Evolutionary conservation across 2,888 invertebrate species (phyloP).

Genomic region (Bombylius discolor): DNA sequence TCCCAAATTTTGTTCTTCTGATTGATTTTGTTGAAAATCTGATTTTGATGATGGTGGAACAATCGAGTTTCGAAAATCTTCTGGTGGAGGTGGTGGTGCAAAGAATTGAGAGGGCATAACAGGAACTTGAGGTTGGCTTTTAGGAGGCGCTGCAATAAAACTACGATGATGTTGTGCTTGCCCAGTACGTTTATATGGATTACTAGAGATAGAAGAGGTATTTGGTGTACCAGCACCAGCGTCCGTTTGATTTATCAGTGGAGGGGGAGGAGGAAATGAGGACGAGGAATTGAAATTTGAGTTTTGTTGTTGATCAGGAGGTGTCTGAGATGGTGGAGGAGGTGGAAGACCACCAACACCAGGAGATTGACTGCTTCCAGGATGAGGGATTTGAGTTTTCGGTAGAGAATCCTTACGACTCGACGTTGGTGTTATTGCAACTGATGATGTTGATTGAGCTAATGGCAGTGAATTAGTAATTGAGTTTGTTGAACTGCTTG

Average conservation of each 20-base stretch:
- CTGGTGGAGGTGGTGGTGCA: conserved; percentile 30
- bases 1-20: conserved; percentile 30
- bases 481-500: not conserved
- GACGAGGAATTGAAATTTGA: not conserved
- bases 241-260: conserved; percentile 10
- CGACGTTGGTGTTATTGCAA: not conserved
- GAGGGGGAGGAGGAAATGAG: conserved; percentile 11
- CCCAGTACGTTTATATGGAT: conserved; percentile 32
- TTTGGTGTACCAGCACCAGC: not conserved
- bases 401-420: not conserved
- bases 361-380: conserved; percentile 6
- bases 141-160: conserved; percentile 37
- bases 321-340: conserved; percentile 12
- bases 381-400: not conserved
- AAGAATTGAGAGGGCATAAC: conserved; percentile 15
- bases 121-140: conserved; percentile 27
- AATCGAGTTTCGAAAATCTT: conserved; percentile 24
- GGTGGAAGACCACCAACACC: conserved; percentile 4
- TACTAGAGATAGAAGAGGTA: conserved; percentile 12
- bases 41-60: too few relatives aligned
- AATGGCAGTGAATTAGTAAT: not conserved
- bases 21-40: conserved; percentile 18
- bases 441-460: not conserved
- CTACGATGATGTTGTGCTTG: conserved; percentile 25
- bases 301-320: not conserved